These are phyloP conservation scores for Tyto alba DNA, from an alignment of 2,113 vertebrate genomes.

Conservation along the genomic window DNA sequence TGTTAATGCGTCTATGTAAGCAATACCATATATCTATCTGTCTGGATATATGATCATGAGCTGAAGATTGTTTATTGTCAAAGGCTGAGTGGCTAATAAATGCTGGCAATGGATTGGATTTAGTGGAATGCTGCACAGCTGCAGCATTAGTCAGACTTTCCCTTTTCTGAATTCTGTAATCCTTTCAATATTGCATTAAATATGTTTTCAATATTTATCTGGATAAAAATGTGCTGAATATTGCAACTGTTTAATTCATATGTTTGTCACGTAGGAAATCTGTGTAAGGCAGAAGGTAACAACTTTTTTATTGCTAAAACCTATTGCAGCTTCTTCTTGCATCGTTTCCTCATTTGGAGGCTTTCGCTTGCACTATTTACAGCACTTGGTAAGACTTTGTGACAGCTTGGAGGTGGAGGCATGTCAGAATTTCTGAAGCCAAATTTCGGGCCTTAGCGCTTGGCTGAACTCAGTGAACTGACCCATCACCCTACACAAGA, in stretches of 20 bases:
- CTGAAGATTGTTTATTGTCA: slow-evolving; percentile 70
- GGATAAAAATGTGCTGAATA: slow-evolving; percentile 76
- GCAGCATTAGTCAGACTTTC: slow-evolving; percentile 76
- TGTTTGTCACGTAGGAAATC: slow-evolving; percentile 66
- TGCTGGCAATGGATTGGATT: slow-evolving; percentile 63
- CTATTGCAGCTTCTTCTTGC: not conserved
- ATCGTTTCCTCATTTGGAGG: not conserved
- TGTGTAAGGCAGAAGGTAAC: slow-evolving; percentile 63
- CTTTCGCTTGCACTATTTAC: not conserved
- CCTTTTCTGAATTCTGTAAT: slow-evolving; percentile 74
- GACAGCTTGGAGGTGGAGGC: slow-evolving; percentile 3
- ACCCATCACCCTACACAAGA: slow-evolving; percentile 42
- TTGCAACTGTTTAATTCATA: slow-evolving; percentile 69
- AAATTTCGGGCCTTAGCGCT: slow-evolving; percentile 54
- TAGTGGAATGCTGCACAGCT: slow-evolving; percentile 67
- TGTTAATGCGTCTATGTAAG: slow-evolving; percentile 21
- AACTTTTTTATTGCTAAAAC: not conserved
- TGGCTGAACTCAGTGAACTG: slow-evolving; percentile 66
- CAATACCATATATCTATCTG: not conserved
- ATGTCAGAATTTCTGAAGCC: slow-evolving; percentile 47
- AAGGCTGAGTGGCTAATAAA: slow-evolving; percentile 68
- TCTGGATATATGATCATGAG: slow-evolving; percentile 39
- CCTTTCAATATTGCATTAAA: slow-evolving; percentile 76
- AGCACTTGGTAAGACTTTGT: not conserved
- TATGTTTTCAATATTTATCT: slow-evolving; percentile 82